Evolutionary conservation across 92 coral and sea anemone genomes (phyloP).

Genomic region (Scolanthus callimorphus): DNA sequence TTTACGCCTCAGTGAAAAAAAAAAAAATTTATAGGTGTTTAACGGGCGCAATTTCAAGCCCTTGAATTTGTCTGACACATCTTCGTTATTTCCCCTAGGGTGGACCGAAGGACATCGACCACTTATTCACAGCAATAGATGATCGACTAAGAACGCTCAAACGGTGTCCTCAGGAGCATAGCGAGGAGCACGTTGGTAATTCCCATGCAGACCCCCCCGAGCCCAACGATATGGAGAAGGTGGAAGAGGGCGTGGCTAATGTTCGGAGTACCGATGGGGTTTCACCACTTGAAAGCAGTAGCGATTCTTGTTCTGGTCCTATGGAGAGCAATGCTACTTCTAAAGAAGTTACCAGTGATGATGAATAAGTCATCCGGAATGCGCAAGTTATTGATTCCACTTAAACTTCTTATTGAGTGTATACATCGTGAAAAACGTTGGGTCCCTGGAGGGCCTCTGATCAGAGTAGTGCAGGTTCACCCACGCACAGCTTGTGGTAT

Average conservation of each 20-base stretch:
- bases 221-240: constrained; percentile 45
- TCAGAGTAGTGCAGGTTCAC: too few relatives aligned
- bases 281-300: constrained; percentile 50
- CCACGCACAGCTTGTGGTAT: too few relatives aligned
- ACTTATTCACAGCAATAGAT: constrained; percentile 91
- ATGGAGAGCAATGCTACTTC: constrained; percentile 19
- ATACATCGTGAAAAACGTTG: too few relatives aligned
- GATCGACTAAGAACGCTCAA: constrained; percentile 90
- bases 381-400: too few relatives aligned
- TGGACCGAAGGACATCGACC: constrained; percentile 88
- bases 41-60: too few relatives aligned
- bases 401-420: too few relatives aligned
- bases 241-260: constrained; percentile 18
- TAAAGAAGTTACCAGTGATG: constrained; percentile 38
- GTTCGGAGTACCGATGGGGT: constrained; percentile 10
- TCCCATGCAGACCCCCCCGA: constrained; percentile 41
- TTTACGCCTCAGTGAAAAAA: not conserved
- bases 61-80: not conserved
- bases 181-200: constrained; percentile 19
- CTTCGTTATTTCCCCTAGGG: constrained; percentile 41
- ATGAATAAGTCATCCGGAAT: too few relatives aligned
- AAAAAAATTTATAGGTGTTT: too few relatives aligned
- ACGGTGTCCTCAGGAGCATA: constrained; percentile 50
- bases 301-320: constrained; percentile 47
- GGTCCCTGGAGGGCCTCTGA: too few relatives aligned